A percentile compares a stretch with the other conserved stretches of the same genome.
phyloP scores from a whole-genome alignment of 1,140 invertebrate species.

The Hirudo medicinalis region DNA sequence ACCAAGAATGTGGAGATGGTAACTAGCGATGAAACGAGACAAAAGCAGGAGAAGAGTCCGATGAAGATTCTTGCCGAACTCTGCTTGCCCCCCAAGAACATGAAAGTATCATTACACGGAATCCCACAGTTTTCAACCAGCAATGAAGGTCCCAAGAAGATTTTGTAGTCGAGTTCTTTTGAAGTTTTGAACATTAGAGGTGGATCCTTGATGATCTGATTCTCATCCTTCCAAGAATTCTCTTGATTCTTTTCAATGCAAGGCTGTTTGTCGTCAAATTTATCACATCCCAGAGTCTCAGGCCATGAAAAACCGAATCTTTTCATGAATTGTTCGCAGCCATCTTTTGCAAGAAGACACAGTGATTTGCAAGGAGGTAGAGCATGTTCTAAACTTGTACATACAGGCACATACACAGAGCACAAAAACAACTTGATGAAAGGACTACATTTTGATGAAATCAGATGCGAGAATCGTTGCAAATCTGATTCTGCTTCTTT shows the following conservation, averaged over 20 bases:
- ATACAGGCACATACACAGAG: background rate
- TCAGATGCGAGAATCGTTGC: background rate
- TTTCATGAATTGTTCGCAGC: constrained; percentile 1
- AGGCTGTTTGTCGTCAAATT: background rate
- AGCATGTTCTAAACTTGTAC: constrained; percentile 15
- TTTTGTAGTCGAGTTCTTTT: background rate
- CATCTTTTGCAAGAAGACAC: constrained; percentile 65
- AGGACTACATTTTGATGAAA: background rate
- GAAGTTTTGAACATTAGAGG: background rate
- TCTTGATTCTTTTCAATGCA: no score
- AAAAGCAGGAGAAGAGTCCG: background rate
- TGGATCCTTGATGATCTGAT: background rate
- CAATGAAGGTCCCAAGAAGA: background rate
- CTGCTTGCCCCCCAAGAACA: background rate
- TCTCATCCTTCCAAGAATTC: background rate
- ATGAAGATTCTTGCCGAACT: background rate
- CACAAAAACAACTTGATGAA: background rate
- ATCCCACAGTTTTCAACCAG: background rate
- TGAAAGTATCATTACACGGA: background rate
- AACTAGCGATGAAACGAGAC: background rate
- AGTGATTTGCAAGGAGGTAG: constrained; percentile 42
- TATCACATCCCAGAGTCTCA: background rate
- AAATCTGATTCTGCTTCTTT: background rate
- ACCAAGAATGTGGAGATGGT: background rate
- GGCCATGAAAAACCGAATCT: background rate